Percentiles rank a stretch among this genome's conserved stretches.
These are phyloP conservation scores for Helobdella robusta DNA, from an alignment of 2,888 invertebrate genomes.

Conservation along the genomic window DNA sequence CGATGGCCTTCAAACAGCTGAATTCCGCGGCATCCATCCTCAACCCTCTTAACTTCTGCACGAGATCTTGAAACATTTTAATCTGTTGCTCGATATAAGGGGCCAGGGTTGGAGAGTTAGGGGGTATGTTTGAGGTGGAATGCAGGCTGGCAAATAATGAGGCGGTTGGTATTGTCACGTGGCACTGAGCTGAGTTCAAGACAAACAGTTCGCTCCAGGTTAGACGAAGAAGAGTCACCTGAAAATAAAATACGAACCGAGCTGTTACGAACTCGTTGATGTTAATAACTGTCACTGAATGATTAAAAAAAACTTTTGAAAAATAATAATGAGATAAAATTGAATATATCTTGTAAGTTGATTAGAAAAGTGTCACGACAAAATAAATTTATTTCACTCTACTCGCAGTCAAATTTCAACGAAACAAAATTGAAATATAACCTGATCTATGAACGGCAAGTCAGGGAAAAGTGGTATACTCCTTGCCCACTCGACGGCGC, in stretches of 20 bases:
- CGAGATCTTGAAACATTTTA: slow-evolving; percentile 20
- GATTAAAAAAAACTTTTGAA: slow-evolving; percentile 1
- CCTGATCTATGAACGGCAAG: slow-evolving; percentile 22
- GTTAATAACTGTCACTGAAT: too few species aligned
- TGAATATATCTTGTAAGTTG: too few species aligned
- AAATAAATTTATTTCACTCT: not conserved
- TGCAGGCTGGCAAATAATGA: slow-evolving; percentile 1
- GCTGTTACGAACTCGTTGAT: too few species aligned
- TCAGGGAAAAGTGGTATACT: slow-evolving; percentile 26
- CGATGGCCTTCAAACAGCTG: slow-evolving; percentile 23
- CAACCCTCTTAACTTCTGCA: slow-evolving; percentile 7
- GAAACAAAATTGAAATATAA: not conserved
- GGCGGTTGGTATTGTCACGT: slow-evolving; percentile 10
- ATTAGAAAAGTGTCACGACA: not conserved
- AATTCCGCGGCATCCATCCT: slow-evolving; percentile 21
- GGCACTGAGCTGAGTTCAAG: slow-evolving; percentile 73
- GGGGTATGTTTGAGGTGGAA: not conserved
- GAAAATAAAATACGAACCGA: too few species aligned
- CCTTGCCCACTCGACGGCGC: slow-evolving; percentile 27
- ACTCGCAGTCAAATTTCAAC: not conserved
- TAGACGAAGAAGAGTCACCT: slow-evolving; percentile 82
- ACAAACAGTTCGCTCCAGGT: slow-evolving; percentile 97
- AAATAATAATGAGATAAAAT: too few species aligned
- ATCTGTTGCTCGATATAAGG: slow-evolving; percentile 19
- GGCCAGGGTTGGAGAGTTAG: slow-evolving; percentile 7